Evolutionary conservation across 2,888 invertebrate species (phyloP), one percentile per base, ranked within the genome.

Genomic region (Pseudococcus viburni): DNA sequence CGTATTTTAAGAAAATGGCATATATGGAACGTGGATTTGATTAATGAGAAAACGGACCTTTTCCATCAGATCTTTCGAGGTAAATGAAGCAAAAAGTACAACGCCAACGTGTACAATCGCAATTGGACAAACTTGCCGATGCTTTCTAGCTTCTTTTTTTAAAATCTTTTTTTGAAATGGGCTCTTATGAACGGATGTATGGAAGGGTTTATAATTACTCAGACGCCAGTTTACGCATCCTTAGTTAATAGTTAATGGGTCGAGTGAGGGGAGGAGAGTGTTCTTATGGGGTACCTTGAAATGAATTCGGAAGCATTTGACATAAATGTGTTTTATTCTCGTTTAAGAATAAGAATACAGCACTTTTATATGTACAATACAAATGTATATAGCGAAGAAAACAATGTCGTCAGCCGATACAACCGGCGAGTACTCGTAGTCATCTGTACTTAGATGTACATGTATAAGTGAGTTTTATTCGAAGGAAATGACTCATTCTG

Each of bases 401-500:
- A 51, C 51, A 51, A 51, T 51, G 51, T 51, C 51, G 12, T 12
- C 12, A 17, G 51, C 15, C 51, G 51, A 51, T 15, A 51, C 51
- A 51, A 51, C 51, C 51, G 51, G 17, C 51, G 51, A 51, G 51
- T 51, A 51, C 51, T 51, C 17, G 51, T 51, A 51, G 15, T 51
- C 51, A 15, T 51, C 15, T 51, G 51, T 15, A 46, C 5, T 11
- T 46, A 46, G 9, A 33, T 1, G 51, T 51, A 51, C 51, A 15
- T 5, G n/a, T n/a, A 46, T 17, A 73, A 73, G 68, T 33, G 68
- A 73, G 68, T 73, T 73, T 33, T 73, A 73, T 73, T 73, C 77
- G 48, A 87, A 86, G 87, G 87, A 87, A 87, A 80, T 87, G 87
- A 87, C 87, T 87, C 87, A 87, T 87, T 87, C 87, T 55, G 87